These are phyloP conservation scores for Aurelia sp. DNA, from an alignment of 30 jellyfish, hydroid and myxozoan genomes.

Conservation along the genomic window DNA sequence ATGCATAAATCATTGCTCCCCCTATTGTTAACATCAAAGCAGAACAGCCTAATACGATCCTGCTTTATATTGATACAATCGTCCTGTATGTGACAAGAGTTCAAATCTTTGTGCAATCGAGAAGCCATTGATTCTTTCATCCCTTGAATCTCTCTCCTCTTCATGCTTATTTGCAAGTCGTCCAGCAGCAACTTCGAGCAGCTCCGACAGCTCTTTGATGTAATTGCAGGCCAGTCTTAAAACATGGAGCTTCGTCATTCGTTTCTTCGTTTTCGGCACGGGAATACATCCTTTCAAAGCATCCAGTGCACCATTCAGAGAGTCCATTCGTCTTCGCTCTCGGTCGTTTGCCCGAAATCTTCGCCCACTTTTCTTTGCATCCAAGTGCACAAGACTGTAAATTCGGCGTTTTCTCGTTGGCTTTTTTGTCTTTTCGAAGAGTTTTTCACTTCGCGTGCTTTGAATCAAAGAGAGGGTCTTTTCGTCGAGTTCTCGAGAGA, in stretches of 20 bases:
- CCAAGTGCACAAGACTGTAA: conserved; percentile 82
- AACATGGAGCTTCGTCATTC: conserved; percentile 86
- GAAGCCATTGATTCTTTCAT: conserved; percentile 57
- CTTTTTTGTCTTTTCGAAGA: conserved; percentile 10
- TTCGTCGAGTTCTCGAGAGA: conserved; percentile 53
- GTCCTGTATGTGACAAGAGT: conserved; percentile 41
- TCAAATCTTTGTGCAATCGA: conserved; percentile 69
- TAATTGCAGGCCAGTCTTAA: conserved; percentile 84
- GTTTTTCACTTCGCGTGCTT: conserved; percentile 19
- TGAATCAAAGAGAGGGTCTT: conserved; percentile 45
- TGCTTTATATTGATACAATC: conserved; percentile 24
- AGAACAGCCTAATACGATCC: neutral
- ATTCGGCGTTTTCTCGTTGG: conserved; percentile 73
- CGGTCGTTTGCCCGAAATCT: conserved; percentile 97
- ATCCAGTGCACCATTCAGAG: conserved; percentile 90
- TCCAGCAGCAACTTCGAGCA: conserved; percentile 57
- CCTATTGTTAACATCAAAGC: neutral
- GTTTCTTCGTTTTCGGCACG: conserved; percentile 59
- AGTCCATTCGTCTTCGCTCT: conserved; percentile 91
- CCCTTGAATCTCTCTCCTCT: neutral
- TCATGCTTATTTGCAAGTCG: neutral
- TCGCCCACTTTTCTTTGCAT: conserved; percentile 93
- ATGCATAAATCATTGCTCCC: neutral
- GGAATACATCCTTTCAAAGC: conserved; percentile 93
- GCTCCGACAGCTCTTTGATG: conserved; percentile 77